Conservation (phyloP, 1,140 invertebrate species). For the Gonatopus flavifemur region DNA sequence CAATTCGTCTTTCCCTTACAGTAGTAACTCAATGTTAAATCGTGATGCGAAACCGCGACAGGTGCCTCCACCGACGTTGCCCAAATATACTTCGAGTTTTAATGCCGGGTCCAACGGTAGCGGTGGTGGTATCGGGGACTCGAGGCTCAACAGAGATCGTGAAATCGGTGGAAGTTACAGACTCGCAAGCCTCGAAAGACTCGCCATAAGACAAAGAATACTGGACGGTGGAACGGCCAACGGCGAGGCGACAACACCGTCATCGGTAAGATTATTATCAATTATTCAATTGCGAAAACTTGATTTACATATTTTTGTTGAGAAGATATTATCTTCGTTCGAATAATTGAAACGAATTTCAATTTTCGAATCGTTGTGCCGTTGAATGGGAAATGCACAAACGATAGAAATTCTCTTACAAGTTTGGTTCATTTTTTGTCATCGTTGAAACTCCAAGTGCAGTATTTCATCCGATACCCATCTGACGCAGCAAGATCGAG, state of each 20-base stretch:
- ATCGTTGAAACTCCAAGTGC: too few species aligned
- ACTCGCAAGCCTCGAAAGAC: slow-evolving; percentile 70
- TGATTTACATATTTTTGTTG: too few species aligned
- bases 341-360: too few species aligned
- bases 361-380: too few species aligned
- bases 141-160: slow-evolving; percentile 57
- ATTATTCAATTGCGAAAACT: too few species aligned
- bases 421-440: too few species aligned
- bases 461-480: too few species aligned
- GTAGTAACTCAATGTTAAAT: slow-evolving; percentile 50
- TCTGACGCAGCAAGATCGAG: too few species aligned
- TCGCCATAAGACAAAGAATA: slow-evolving; percentile 70
- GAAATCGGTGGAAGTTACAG: slow-evolving; percentile 66
- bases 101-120: slow-evolving; percentile 59
- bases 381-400: too few species aligned
- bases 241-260: slow-evolving; percentile 44
- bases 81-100: slow-evolving; percentile 66
- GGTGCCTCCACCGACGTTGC: slow-evolving; percentile 67
- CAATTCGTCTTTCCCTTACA: slow-evolving; percentile 57
- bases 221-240: slow-evolving; percentile 61
- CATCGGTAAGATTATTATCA: slow-evolving; percentile 46
- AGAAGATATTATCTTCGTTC: too few species aligned
- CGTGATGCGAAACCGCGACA: slow-evolving; percentile 56
- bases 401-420: too few species aligned
- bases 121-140: slow-evolving; percentile 52